Percentiles rank a stretch among this genome's conserved stretches.
These are phyloP conservation scores for Eufriesea mexicana DNA, from an alignment of 1,140 invertebrate genomes.

Conservation along the genomic window DNA sequence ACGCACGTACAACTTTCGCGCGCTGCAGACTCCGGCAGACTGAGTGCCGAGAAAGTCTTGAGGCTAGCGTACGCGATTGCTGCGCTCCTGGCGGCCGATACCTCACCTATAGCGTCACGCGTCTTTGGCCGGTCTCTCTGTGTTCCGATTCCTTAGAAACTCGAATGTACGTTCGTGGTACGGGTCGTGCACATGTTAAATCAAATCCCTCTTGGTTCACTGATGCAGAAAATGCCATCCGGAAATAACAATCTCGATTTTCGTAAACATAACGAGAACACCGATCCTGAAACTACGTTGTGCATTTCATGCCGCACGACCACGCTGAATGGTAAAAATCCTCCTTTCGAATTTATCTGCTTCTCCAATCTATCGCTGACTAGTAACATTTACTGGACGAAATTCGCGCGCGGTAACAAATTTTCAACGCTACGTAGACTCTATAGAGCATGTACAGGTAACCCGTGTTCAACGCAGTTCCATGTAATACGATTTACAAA, in stretches of 20 bases:
- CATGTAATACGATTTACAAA: no score
- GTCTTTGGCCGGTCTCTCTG: conserved; percentile 50
- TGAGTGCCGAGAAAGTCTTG: conserved; percentile 59
- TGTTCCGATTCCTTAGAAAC: conserved; percentile 56
- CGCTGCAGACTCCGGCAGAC: conserved; percentile 71
- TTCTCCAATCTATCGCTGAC: no score
- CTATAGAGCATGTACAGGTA: no score
- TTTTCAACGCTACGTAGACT: neutral
- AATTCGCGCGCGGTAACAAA: neutral
- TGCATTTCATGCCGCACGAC: neutral
- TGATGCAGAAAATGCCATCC: conserved; percentile 21
- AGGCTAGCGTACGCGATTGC: conserved; percentile 66
- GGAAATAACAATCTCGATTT: conserved; percentile 40
- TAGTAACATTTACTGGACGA: no score
- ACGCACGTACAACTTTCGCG: conserved; percentile 46
- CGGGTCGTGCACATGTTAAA: conserved; percentile 25
- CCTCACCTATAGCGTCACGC: conserved; percentile 30
- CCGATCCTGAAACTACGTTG: no score
- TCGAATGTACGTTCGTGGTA: conserved; percentile 26
- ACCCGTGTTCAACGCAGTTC: no score
- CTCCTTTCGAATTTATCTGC: no score
- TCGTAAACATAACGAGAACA: conserved; percentile 26
- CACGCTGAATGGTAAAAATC: neutral
- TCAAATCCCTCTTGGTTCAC: conserved; percentile 22
- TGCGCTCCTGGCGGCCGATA: conserved; percentile 66